Evolutionary conservation across 2,888 invertebrate genomes (phyloP).

Genomic region (Hypolimnas misippus): DNA sequence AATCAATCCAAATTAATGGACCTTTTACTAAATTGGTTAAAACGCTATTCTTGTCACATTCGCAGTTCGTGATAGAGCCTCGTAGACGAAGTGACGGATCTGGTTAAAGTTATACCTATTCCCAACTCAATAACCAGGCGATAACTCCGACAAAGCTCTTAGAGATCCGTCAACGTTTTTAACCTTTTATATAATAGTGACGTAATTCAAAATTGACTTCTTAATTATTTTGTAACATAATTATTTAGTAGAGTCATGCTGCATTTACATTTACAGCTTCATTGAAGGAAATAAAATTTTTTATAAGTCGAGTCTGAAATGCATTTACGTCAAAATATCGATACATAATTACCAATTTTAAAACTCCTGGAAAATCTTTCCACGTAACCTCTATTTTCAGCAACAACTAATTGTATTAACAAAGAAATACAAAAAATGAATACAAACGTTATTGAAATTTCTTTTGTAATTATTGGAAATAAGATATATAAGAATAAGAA

Average conservation of each 20-base stretch:
- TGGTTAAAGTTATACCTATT: conserved; percentile 27
- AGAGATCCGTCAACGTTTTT: conserved; percentile 10
- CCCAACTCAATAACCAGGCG: conserved; percentile 32
- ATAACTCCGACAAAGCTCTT: conserved; percentile 25
- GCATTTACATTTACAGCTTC: too few relatives aligned
- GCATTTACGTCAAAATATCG: too few relatives aligned
- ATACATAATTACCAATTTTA: too few relatives aligned
- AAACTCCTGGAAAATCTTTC: too few relatives aligned
- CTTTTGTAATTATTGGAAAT: too few relatives aligned
- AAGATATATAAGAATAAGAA: neutral
- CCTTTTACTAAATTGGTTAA: neutral
- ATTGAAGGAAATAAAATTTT: too few relatives aligned
- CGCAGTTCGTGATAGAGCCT: conserved; percentile 25
- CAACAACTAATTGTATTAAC: too few relatives aligned
- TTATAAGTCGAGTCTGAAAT: too few relatives aligned
- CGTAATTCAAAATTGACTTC: neutral
- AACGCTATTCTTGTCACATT: conserved; percentile 2
- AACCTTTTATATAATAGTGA: neutral
- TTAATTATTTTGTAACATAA: neutral
- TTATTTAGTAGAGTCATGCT: too few relatives aligned
- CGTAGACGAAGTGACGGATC: conserved; percentile 21
- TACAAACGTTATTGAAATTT: too few relatives aligned
- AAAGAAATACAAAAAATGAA: too few relatives aligned
- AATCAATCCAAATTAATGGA: neutral
- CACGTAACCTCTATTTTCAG: too few relatives aligned